These are phyloP conservation scores for Pedionomus torquatus DNA, from an alignment of 2,113 vertebrate genomes.

Conservation along the genomic window DNA sequence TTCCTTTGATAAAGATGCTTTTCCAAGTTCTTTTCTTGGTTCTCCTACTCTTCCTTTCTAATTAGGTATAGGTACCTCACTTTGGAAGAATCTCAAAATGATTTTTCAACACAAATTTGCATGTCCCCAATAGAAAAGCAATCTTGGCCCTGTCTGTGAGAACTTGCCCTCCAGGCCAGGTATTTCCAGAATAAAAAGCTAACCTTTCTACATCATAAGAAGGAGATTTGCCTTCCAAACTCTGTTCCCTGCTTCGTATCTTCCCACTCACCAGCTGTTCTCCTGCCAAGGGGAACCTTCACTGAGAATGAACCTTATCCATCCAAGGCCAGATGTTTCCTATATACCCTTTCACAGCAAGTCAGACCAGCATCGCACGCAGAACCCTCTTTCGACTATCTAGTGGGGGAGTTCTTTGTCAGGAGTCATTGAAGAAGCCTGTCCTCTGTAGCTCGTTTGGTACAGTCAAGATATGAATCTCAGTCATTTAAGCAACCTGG, in stretches of 20 bases:
- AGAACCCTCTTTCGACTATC: not conserved
- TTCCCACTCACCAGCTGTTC: not conserved
- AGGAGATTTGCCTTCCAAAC: not conserved
- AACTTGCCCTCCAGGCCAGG: not conserved
- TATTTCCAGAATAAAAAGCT: not conserved
- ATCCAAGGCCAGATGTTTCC: not conserved
- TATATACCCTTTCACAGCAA: not conserved
- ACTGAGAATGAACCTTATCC: not conserved
- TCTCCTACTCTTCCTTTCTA: not conserved
- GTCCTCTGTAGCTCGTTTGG: not conserved
- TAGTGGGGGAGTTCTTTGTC: not conserved
- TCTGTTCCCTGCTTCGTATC: not conserved
- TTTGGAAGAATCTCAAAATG: not conserved
- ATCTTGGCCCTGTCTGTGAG: not conserved
- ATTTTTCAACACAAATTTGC: not conserved
- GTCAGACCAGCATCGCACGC: rapidly evolving
- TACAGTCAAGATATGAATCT: conserved; percentile 1
- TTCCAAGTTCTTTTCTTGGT: not conserved
- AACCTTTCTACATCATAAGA: not conserved
- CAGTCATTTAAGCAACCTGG: not conserved
- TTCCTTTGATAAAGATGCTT: not conserved
- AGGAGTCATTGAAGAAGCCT: not conserved
- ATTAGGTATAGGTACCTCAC: not conserved
- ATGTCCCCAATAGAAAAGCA: not conserved
- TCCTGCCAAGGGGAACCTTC: not conserved